Evolutionary conservation across 2,888 invertebrate genomes (phyloP).

Genomic region (Isotomurus palustris): DNA sequence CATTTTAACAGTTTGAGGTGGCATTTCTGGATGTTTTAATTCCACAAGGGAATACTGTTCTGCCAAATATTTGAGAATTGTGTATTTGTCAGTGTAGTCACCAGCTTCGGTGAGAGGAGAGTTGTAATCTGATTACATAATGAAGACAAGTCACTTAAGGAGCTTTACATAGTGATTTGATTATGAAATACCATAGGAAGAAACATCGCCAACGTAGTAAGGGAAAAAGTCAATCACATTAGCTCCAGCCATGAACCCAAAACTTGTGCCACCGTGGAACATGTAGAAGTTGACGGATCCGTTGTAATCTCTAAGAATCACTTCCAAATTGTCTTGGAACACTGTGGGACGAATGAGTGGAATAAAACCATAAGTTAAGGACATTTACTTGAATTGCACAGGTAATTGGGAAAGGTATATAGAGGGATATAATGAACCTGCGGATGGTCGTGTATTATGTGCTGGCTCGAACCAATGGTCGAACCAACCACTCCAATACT

Average conservation of each 20-base stretch:
- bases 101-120: constrained; percentile 83
- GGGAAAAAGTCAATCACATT: constrained; percentile 46
- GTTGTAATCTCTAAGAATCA: constrained; percentile 47
- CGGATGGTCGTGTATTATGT: constrained; percentile 47
- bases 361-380: neutral
- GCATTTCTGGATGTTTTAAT: constrained; percentile 47
- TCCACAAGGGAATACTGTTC: constrained; percentile 47
- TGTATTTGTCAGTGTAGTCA: constrained; percentile 78
- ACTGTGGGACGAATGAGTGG: constrained; percentile 2
- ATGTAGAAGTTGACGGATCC: constrained; percentile 51
- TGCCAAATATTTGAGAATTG: constrained; percentile 60
- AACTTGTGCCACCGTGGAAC: constrained; percentile 51
- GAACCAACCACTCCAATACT: constrained; percentile 48
- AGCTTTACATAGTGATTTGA: neutral
- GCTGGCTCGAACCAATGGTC: constrained; percentile 56
- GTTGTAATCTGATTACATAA: constrained; percentile 87
- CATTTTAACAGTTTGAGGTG: constrained; percentile 47
- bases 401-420: neutral
- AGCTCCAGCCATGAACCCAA: constrained; percentile 56
- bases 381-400: neutral
- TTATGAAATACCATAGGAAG: constrained; percentile 52
- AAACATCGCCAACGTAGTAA: constrained; percentile 50
- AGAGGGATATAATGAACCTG: constrained; percentile 10
- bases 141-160: constrained; percentile 39
- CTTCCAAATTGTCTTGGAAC: constrained; percentile 15